Evolutionary conservation across 35 echinoderm and acorn worm species (phyloP), one percentile per base, ranked within the genome.

Genomic region (Chiridota heheva): DNA sequence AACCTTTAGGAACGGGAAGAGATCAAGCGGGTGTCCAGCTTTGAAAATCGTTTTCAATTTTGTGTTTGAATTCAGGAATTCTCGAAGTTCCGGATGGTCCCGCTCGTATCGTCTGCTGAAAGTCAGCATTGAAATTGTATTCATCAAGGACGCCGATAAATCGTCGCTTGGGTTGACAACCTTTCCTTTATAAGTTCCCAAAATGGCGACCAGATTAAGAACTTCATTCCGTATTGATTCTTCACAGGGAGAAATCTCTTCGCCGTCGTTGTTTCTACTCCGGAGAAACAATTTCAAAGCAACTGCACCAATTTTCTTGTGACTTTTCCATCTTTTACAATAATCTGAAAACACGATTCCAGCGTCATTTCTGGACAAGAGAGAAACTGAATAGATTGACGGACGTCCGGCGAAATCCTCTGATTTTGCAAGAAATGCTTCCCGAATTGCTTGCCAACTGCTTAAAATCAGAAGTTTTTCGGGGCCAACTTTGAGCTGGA

Each of bases 311-410:
- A 44, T 39, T 34, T 64, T 70, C 24, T 84, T 82, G 42, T 88
- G 84, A 37, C 43, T 20, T 36, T 69, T 83, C 90, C 84, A 93
- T 1, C 71, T 65, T 18, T 77, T 49, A 22, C 78, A 56, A 36
- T 63, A 93, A 33, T 93, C 90, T 24, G 53, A 57, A 51, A 93
- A 93, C 2, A 83, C 78, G 31, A 93, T 87, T 18, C 90, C 90
- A 47, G 69, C 76, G 34, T 85, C 73, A 25, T 87, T 87, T 56
- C 85, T 25, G 1, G 90, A 87, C 0, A 93, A 62, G 4, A 93
- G 59, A 35, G 73, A 81, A 36, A 93, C 36, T 0, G 90, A 88
- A 37, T 58, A 88, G 15, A 82, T 77, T 22, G 70, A 72, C 46
- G 90, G 90, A 24, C 90, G 65, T 31, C 90, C 90, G 3, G 90